phyloP scores from a whole-genome alignment of 1,140 invertebrate species.

The Spodoptera frugiperda region DNA sequence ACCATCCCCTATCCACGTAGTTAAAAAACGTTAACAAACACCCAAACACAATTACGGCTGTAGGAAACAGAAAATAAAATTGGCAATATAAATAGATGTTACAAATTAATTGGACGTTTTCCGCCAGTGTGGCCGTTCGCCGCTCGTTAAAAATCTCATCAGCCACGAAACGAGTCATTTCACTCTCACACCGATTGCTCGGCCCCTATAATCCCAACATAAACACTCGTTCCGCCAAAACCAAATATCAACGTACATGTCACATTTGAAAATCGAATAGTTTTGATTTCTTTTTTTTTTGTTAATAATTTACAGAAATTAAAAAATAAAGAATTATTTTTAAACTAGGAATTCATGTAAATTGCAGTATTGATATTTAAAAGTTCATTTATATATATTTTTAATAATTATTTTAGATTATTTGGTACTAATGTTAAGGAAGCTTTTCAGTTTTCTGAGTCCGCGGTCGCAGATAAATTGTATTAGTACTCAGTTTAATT shows the following conservation, averaged over 20 bases:
- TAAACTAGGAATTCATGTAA: too few species aligned
- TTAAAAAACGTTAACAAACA: background rate
- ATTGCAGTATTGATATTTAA: too few species aligned
- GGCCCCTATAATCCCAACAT: background rate
- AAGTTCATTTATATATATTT: too few species aligned
- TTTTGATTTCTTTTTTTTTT: too few species aligned
- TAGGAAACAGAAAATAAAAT: conserved; percentile 42
- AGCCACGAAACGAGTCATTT: conserved; percentile 46
- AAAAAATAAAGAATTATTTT: too few species aligned
- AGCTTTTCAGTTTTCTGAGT: too few species aligned
- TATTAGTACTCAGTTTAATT: background rate
- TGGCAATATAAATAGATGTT: conserved; percentile 47
- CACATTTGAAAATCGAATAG: background rate
- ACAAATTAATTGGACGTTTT: conserved; percentile 57
- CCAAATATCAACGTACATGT: background rate
- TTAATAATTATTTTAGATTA: too few species aligned
- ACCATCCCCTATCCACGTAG: background rate
- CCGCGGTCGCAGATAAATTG: background rate
- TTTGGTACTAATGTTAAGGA: too few species aligned
- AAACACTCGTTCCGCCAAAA: background rate
- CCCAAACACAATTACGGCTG: conserved; percentile 26
- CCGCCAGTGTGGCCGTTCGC: conserved; percentile 50
- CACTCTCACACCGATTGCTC: conserved; percentile 17
- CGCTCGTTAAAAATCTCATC: conserved; percentile 67
- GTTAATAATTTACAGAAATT: too few species aligned